Evolutionary conservation across 2,797 vertebrate species (phyloP).

Genomic region (Hydrolagus colliei): DNA sequence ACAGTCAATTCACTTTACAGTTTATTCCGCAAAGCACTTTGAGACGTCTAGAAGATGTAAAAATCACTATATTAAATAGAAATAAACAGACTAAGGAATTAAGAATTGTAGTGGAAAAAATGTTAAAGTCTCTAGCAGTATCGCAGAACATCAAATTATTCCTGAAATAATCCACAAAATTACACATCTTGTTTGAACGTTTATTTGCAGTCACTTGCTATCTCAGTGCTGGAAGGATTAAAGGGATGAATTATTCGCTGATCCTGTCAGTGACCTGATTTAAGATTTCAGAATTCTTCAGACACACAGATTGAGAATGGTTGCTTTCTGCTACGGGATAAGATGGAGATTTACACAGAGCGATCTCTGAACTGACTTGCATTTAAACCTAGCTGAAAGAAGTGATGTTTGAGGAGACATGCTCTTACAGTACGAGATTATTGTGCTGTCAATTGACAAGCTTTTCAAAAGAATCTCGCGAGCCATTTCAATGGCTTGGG

Average conservation of each 20-base stretch:
- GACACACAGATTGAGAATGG: background rate
- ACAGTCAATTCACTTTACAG: too few relatives aligned
- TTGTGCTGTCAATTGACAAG: too few relatives aligned
- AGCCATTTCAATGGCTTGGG: too few relatives aligned
- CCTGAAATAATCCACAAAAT: background rate
- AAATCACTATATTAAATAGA: too few relatives aligned
- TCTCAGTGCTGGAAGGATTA: background rate
- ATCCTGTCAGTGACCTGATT: background rate
- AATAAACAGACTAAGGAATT: too few relatives aligned
- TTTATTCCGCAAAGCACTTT: too few relatives aligned
- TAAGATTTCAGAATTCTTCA: background rate
- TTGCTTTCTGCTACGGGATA: background rate
- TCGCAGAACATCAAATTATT: background rate
- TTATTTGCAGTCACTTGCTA: background rate
- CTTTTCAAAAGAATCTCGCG: too few relatives aligned
- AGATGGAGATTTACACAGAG: background rate
- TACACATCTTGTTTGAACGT: background rate
- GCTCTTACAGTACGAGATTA: background rate
- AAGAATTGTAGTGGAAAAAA: too few relatives aligned
- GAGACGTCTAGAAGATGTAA: too few relatives aligned
- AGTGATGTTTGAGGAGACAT: background rate
- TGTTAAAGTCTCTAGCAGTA: too few relatives aligned
- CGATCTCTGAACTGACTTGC: background rate
- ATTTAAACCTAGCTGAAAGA: background rate
- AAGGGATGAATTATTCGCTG: background rate